Percentiles rank a stretch among this genome's conserved stretches.
These are phyloP conservation scores for Osmerus mordax DNA, from an alignment of 2,113 vertebrate genomes.

Conservation along the genomic window DNA sequence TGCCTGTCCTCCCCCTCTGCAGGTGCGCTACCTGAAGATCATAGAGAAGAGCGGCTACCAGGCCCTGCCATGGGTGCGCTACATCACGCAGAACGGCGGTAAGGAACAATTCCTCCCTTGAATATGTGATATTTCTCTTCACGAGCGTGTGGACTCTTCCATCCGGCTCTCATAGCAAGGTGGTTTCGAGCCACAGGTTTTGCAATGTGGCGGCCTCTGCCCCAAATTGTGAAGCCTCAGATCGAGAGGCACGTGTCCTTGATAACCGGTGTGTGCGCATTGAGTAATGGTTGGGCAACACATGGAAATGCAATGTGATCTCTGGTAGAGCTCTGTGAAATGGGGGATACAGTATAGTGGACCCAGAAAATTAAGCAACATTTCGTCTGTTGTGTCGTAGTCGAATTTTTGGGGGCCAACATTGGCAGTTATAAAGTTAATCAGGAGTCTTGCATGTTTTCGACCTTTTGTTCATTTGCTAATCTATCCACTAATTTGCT, in stretches of 20 bases:
- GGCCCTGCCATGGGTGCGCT: slow-evolving; percentile 89
- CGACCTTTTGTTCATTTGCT: slow-evolving; percentile 39
- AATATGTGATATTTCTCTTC: too few species aligned
- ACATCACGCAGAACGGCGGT: slow-evolving; percentile 98
- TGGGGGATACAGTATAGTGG: slow-evolving; percentile 52
- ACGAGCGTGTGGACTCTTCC: too few species aligned
- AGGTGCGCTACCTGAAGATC: slow-evolving; percentile 96
- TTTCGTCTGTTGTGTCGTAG: slow-evolving; percentile 63
- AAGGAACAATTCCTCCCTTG: slow-evolving; percentile 18
- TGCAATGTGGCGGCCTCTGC: too few species aligned
- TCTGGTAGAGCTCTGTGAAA: slow-evolving; percentile 46
- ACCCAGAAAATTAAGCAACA: slow-evolving; percentile 52
- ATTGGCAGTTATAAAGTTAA: slow-evolving; percentile 30
- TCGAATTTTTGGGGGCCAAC: slow-evolving; percentile 17
- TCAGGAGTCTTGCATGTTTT: too few species aligned
- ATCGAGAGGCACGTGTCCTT: too few species aligned
- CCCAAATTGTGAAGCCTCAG: too few species aligned
- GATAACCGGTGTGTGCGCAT: slow-evolving; percentile 38
- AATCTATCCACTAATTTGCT: slow-evolving; percentile 65
- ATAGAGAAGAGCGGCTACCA: slow-evolving; percentile 97
- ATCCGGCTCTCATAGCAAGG: too few species aligned
- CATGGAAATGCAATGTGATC: slow-evolving; percentile 41
- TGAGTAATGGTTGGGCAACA: slow-evolving; percentile 70
- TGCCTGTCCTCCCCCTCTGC: slow-evolving; percentile 1
- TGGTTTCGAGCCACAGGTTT: too few species aligned